phyloP scores from a whole-genome alignment of 2,797 vertebrate genomes.

The Distichodus sexfasciatus region DNA sequence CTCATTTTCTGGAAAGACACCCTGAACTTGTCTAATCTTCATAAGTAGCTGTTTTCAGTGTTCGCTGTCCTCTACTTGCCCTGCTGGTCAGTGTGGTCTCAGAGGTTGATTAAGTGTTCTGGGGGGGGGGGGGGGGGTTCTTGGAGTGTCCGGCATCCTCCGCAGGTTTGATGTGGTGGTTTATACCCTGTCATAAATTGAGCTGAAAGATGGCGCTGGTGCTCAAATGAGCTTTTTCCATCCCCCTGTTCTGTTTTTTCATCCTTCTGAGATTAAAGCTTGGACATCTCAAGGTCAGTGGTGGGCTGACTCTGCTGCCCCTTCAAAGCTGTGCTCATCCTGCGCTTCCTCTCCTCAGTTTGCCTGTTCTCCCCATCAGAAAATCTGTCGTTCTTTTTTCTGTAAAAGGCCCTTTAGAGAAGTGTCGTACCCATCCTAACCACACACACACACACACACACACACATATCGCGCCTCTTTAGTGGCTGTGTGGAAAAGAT shows the following conservation, averaged over 20 bases:
- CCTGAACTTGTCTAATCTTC: constrained; percentile 33
- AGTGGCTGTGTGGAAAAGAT: constrained; percentile 41
- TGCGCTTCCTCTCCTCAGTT: constrained; percentile 3
- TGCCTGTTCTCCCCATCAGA: constrained; percentile 51
- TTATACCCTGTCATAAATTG: constrained; percentile 62
- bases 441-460: too few species aligned
- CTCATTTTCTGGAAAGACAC: neutral
- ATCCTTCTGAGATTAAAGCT: constrained; percentile 45
- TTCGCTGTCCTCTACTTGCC: constrained; percentile 48
- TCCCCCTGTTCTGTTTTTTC: constrained; percentile 44
- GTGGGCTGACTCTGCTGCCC: constrained; percentile 38
- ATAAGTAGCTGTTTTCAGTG: constrained; percentile 28
- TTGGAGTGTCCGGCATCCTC: constrained; percentile 48
- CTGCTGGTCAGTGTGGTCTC: constrained; percentile 29
- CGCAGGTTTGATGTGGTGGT: constrained; percentile 58
- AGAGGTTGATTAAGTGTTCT: constrained; percentile 49
- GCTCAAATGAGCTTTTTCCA: constrained; percentile 48
- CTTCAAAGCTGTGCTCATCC: constrained; percentile 1
- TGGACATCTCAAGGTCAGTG: constrained; percentile 58
- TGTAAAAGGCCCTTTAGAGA: too few species aligned
- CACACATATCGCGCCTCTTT: too few species aligned
- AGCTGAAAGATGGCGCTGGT: constrained; percentile 52
- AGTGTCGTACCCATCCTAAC: too few species aligned
- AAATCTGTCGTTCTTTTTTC: constrained; percentile 36
- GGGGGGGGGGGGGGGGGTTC: constrained; percentile 45